Evolutionary conservation across 2,797 vertebrate genomes (phyloP).

Genomic region (Squalus acanthias): DNA sequence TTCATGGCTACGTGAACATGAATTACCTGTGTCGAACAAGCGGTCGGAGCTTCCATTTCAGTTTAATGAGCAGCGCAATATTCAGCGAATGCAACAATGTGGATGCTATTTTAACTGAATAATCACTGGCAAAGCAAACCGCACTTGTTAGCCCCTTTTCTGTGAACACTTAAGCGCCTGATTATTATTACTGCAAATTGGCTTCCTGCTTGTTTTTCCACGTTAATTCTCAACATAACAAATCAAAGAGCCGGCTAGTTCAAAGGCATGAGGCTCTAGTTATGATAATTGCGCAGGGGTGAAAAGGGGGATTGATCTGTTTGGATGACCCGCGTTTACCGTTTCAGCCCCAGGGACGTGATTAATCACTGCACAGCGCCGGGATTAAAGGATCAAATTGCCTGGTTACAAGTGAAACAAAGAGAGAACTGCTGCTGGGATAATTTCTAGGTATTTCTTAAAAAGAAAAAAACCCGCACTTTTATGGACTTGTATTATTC

Average conservation of each 20-base stretch:
- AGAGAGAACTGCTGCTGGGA: slow-evolving; percentile 32
- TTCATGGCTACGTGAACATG: background rate
- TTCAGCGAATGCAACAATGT: background rate
- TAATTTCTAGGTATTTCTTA: background rate
- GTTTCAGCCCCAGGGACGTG: slow-evolving; percentile 34
- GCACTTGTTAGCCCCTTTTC: slow-evolving; percentile 7
- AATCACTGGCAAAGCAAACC: slow-evolving; percentile 10
- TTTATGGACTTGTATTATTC: background rate
- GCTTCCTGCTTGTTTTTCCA: slow-evolving; percentile 36
- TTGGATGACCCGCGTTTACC: slow-evolving; percentile 33
- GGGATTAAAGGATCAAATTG: slow-evolving; percentile 34
- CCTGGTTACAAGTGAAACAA: slow-evolving; percentile 35
- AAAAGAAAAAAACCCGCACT: background rate
- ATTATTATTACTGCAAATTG: slow-evolving; percentile 34
- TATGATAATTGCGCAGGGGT: slow-evolving; percentile 33
- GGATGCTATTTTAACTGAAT: slow-evolving; percentile 34
- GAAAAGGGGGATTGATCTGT: slow-evolving; percentile 32
- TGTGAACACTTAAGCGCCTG: background rate
- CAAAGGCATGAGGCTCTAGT: slow-evolving; percentile 21
- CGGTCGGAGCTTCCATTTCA: background rate
- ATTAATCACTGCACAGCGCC: slow-evolving; percentile 31
- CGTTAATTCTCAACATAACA: slow-evolving; percentile 27
- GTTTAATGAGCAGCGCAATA: slow-evolving; percentile 8
- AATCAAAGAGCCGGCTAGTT: slow-evolving; percentile 34
- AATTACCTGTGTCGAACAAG: background rate